Percentiles rank a stretch among this genome's conserved stretches.
These are phyloP conservation scores for Mycteria americana DNA, from an alignment of 2,797 vertebrate species.

Conservation along the genomic window DNA sequence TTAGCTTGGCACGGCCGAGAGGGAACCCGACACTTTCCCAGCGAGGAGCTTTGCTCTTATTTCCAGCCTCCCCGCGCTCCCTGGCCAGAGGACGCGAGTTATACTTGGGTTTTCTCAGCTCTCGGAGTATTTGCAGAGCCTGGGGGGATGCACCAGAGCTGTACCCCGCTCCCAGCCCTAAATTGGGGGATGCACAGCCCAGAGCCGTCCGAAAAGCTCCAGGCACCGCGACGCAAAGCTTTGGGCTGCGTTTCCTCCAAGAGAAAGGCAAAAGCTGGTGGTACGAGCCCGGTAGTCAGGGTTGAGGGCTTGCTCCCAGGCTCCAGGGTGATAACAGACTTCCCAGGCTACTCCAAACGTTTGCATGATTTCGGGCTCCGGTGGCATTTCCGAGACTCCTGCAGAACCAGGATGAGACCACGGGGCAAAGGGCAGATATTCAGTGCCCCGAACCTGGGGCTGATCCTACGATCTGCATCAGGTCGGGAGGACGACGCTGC, in stretches of 20 bases:
- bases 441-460: neutral
- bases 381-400: neutral
- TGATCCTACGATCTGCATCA: neutral
- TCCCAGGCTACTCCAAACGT: neutral
- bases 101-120: neutral
- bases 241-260: neutral
- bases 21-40: neutral
- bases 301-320: neutral
- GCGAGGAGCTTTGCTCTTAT: neutral
- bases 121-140: neutral
- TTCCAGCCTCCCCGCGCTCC: neutral
- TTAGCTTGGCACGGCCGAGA: neutral
- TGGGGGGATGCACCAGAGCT: too few relatives aligned
- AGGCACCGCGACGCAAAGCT: neutral
- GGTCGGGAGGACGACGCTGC: neutral
- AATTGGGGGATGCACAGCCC: neutral
- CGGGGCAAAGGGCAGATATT: fast-evolving
- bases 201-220: neutral
- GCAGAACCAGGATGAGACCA: fast-evolving
- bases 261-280: neutral
- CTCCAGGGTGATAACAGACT: neutral
- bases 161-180: too few relatives aligned
- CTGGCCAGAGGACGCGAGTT: neutral
- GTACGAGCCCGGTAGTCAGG: neutral
- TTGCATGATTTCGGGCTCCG: fast-evolving